Evolutionary conservation across 1,140 invertebrate genomes (phyloP).

Genomic region (Solenopsis invicta): DNA sequence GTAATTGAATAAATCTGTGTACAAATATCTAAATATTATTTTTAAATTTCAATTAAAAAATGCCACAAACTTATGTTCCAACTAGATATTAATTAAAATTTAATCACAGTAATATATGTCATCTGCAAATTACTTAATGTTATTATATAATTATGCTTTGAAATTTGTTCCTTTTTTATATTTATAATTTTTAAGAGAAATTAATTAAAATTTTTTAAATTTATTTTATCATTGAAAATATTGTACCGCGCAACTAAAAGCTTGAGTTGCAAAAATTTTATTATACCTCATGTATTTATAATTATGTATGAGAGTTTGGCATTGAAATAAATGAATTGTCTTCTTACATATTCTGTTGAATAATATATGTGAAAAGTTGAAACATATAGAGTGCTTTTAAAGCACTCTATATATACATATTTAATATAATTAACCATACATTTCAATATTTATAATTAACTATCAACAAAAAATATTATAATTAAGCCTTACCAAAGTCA

Average conservation of each 20-base stretch:
- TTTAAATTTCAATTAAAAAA: too few species aligned
- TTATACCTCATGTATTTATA: background rate
- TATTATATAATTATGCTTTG: background rate
- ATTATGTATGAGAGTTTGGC: background rate
- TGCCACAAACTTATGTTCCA: too few species aligned
- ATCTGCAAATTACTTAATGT: constrained; percentile 11
- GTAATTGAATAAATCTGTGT: too few species aligned
- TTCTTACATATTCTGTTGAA: background rate
- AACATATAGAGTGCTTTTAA: background rate
- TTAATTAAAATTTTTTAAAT: background rate
- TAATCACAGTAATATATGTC: background rate
- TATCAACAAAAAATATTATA: constrained; percentile 20
- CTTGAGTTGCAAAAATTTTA: background rate
- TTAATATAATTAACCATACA: background rate
- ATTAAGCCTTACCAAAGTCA: constrained; percentile 93
- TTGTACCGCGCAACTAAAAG: background rate
- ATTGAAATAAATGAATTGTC: background rate
- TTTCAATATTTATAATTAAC: background rate
- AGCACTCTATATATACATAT: background rate
- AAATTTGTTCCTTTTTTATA: background rate
- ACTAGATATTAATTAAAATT: too few species aligned
- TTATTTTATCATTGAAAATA: background rate
- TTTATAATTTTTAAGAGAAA: background rate
- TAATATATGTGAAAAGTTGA: background rate
- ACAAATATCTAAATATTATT: too few species aligned